Conservation (phyloP, 2,797 vertebrate genomes). For the Semotilus atromaculatus region DNA sequence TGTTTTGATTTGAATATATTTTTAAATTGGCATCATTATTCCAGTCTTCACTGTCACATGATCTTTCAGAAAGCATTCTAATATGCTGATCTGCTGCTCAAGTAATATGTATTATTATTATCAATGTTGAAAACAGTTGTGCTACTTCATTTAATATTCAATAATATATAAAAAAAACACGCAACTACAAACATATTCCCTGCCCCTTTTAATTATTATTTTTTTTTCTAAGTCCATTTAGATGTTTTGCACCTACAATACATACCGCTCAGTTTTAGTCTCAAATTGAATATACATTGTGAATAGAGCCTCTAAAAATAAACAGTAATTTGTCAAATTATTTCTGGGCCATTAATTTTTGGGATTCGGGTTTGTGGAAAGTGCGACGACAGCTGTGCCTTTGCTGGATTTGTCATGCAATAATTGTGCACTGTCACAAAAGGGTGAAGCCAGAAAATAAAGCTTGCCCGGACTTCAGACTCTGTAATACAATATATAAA, state of each 20-base stretch:
- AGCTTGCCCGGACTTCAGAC: not conserved
- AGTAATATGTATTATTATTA: too few relatives aligned
- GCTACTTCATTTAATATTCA: too few relatives aligned
- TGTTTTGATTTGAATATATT: too few relatives aligned
- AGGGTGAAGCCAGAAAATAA: not conserved
- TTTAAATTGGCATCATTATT: too few relatives aligned
- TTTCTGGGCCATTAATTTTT: constrained; percentile 33
- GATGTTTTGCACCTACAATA: not conserved
- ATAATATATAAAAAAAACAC: too few relatives aligned
- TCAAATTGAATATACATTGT: not conserved
- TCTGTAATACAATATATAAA: constrained; percentile 14
- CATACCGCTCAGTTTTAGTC: not conserved
- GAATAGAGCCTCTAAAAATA: constrained; percentile 28
- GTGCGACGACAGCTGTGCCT: constrained; percentile 22
- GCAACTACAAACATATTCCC: too few relatives aligned
- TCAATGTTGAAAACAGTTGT: too few relatives aligned
- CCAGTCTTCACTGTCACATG: too few relatives aligned
- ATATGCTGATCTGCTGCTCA: too few relatives aligned
- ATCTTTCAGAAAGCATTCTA: too few relatives aligned
- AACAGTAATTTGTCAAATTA: constrained; percentile 36
- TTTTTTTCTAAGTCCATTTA: too few relatives aligned
- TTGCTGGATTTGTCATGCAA: constrained; percentile 36
- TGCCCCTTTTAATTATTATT: too few relatives aligned
- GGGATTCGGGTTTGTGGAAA: constrained; percentile 22
- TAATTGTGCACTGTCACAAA: constrained; percentile 22